phyloP scores from a whole-genome alignment of 1,140 invertebrate genomes.

The Stegodyphus dumicola region DNA sequence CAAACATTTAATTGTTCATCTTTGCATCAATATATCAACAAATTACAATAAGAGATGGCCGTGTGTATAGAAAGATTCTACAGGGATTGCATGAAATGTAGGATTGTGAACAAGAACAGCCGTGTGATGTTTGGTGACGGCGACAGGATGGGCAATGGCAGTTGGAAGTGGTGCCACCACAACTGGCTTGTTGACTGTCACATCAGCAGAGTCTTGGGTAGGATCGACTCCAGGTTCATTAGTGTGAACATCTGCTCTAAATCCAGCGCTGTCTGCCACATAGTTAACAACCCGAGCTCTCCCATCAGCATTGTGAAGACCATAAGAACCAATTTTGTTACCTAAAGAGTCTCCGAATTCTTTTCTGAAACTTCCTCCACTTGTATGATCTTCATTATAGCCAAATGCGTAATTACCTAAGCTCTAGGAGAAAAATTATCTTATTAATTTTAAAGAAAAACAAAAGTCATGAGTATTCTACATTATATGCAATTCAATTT shows the following conservation, averaged over 20 bases:
- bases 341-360: conserved; percentile 51
- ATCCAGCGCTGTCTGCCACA: conserved; percentile 64
- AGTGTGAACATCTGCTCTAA: conserved; percentile 59
- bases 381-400: conserved; percentile 62
- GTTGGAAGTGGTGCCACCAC: conserved; percentile 3
- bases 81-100: neutral
- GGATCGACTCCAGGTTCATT: conserved; percentile 60
- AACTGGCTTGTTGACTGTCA: conserved; percentile 62
- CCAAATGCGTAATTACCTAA: conserved; percentile 62
- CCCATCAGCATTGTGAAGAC: conserved; percentile 64
- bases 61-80: neutral
- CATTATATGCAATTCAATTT: no score
- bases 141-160: neutral
- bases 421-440: neutral
- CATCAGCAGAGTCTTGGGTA: conserved; percentile 39
- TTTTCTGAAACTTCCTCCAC: conserved; percentile 62
- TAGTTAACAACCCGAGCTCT: conserved; percentile 62
- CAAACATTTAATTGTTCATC: no score
- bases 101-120: neutral
- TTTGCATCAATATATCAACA: no score
- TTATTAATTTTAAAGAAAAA: neutral
- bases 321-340: conserved; percentile 64
- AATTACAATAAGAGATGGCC: neutral
- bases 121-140: neutral
- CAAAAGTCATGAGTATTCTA: neutral